Percentiles rank a stretch among this genome's conserved stretches.
These are phyloP conservation scores for Bungarus multicinctus DNA, from an alignment of 2,113 vertebrate genomes.

Conservation along the genomic window DNA sequence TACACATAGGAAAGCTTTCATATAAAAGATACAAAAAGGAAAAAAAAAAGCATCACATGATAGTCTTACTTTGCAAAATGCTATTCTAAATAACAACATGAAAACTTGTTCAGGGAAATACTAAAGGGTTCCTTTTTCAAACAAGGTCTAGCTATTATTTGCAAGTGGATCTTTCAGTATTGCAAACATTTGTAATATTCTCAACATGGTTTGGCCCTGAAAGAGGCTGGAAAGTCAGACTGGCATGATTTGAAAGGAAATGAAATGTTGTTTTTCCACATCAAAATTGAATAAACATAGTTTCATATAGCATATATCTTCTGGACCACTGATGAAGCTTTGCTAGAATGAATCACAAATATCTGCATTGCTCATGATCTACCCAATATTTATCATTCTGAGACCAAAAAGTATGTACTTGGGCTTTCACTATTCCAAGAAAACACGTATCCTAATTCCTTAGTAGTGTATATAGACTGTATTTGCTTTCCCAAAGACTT, in stretches of 20 bases:
- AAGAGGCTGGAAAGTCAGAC: not conserved
- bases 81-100: not conserved
- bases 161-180: not conserved
- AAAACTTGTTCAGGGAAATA: not conserved
- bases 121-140: not conserved
- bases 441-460: not conserved
- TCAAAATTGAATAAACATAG: not conserved
- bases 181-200: not conserved
- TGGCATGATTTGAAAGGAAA: not conserved
- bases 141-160: not conserved
- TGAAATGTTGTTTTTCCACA: not conserved
- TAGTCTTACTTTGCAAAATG: not conserved
- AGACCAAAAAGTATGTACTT: not conserved
- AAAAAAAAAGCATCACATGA: not conserved
- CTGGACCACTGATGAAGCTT: not conserved
- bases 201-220: not conserved
- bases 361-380: not conserved
- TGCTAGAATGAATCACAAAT: not conserved
- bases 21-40: not conserved
- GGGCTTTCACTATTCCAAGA: not conserved
- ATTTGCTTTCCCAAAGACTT: not conserved
- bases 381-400: not conserved
- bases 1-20: not conserved
- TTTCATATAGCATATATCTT: not conserved
- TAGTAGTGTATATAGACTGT: not conserved